Percentiles rank a stretch among this genome's conserved stretches.
Evolutionary conservation across 2,888 invertebrate species (phyloP).

Genomic region (Acleris literana): DNA sequence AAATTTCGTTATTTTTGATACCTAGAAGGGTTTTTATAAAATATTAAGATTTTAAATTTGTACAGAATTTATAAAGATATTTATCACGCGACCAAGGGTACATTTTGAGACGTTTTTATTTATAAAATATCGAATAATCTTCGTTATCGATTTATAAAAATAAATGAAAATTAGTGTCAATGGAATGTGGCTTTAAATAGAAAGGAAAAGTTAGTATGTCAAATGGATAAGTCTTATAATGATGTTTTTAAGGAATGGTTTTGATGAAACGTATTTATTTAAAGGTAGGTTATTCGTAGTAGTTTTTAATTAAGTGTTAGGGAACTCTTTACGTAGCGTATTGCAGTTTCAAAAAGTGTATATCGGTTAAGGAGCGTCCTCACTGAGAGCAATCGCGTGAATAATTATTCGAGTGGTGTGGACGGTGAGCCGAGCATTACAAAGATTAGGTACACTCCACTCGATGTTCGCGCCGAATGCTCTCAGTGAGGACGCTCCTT

Average conservation of each 20-base stretch:
- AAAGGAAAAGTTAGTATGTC: conserved; percentile 21
- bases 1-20: conserved; percentile 56
- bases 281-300: conserved; percentile 8
- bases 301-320: conserved; percentile 18
- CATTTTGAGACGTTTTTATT: neutral
- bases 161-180: conserved; percentile 47
- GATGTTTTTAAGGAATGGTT: neutral
- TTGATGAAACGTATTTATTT: neutral
- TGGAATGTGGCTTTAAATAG: conserved; percentile 52
- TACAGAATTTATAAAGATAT: conserved; percentile 1
- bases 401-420: too few relatives aligned
- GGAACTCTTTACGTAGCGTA: conserved; percentile 10
- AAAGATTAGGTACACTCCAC: too few relatives aligned
- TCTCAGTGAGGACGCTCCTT: too few relatives aligned
- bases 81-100: conserved; percentile 3
- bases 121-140: neutral
- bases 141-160: neutral
- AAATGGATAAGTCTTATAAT: conserved; percentile 7
- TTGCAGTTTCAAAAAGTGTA: neutral
- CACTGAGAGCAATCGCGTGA: too few relatives aligned
- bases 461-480: too few relatives aligned
- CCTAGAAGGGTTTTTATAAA: conserved; percentile 38
- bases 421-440: too few relatives aligned
- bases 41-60: conserved; percentile 19
- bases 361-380: too few relatives aligned